A percentile compares a stretch with the other conserved stretches of the same genome.
Conservation (phyloP, 2,113 vertebrate genomes). For the Ptilonorhynchus violaceus region DNA sequence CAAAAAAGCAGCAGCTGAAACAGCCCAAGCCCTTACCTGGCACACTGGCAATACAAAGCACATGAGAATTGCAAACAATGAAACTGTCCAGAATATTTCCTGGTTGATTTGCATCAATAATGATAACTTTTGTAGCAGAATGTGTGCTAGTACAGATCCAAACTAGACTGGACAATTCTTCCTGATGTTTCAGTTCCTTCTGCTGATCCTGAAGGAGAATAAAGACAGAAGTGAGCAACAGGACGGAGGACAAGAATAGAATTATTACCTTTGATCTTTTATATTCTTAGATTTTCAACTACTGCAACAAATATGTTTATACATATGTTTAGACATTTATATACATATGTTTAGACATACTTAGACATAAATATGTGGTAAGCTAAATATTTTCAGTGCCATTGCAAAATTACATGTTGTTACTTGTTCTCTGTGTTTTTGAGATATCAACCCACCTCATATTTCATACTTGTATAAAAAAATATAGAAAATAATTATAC, state of each 20-base stretch:
- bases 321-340: too few relatives aligned
- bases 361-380: not conserved
- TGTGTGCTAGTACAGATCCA: constrained; percentile 98
- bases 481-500: not conserved
- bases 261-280: not conserved
- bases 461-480: not conserved
- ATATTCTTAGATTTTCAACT: not conserved
- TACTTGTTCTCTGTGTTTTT: not conserved
- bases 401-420: not conserved
- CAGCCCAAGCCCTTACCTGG: constrained; percentile 78
- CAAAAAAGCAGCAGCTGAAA: not conserved
- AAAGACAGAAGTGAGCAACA: not conserved
- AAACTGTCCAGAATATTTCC: constrained; percentile 94
- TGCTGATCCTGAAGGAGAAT: constrained; percentile 85
- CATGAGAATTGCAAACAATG: constrained; percentile 91
- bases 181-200: constrained; percentile 87
- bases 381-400: not conserved
- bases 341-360: too few relatives aligned
- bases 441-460: not conserved
- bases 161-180: constrained; percentile 93
- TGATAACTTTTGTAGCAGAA: constrained; percentile 89
- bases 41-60: constrained; percentile 92
- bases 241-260: not conserved
- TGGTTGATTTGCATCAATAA: constrained; percentile 94
- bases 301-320: not conserved